These are phyloP conservation scores for Neoniphon sammara DNA, from an alignment of 2,797 vertebrate genomes.

Conservation along the genomic window DNA sequence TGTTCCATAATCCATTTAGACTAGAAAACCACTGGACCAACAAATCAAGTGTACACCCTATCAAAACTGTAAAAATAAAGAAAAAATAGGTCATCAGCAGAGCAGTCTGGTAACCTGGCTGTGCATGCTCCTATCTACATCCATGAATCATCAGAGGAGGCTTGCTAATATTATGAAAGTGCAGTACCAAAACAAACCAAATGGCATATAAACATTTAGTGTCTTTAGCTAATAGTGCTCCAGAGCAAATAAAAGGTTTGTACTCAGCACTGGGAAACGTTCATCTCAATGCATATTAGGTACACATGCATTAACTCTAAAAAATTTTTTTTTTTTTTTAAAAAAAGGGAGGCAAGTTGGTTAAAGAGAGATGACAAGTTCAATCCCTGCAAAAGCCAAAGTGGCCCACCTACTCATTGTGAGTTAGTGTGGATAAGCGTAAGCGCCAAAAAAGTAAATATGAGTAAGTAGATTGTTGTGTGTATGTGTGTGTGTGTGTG, in stretches of 20 bases:
- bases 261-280: not conserved
- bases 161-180: not conserved
- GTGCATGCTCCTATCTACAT: not conserved
- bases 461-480: slow-evolving; percentile 8
- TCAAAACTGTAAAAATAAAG: not conserved
- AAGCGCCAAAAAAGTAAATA: not conserved
- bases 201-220: not conserved
- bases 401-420: too few species aligned
- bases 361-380: not conserved
- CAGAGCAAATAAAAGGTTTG: not conserved
- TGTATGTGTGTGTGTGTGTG: not conserved
- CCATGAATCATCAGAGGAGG: not conserved
- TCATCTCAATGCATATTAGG: too few species aligned
- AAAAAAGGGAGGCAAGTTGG: too few species aligned
- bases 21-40: slow-evolving; percentile 17
- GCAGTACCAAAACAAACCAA: not conserved
- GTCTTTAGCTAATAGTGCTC: not conserved
- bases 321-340: too few species aligned
- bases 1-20: slow-evolving; percentile 16
- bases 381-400: too few species aligned
- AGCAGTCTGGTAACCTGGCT: not conserved
- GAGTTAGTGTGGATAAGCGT: not conserved
- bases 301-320: not conserved
- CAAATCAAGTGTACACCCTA: not conserved
- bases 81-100: not conserved